Conservation (phyloP, 2,113 vertebrate genomes). For the Ariopsis seemanni region DNA sequence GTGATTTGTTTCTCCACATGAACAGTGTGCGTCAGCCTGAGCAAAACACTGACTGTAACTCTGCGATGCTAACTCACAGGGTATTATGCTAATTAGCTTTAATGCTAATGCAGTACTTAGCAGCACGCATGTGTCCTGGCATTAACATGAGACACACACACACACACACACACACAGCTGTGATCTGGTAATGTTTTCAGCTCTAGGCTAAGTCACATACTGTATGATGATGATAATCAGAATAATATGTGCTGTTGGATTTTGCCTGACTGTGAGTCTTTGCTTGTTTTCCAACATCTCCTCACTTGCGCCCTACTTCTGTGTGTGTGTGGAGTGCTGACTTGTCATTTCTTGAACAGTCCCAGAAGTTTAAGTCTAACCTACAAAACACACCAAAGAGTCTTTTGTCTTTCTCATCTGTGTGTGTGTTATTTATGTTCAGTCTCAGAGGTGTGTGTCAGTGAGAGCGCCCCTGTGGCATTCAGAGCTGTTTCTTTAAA, state of each 20-base stretch:
- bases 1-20: conserved; percentile 42
- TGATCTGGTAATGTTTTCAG: neutral
- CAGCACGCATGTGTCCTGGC: neutral
- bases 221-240: neutral
- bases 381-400: conserved; percentile 43
- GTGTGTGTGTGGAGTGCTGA: conserved; percentile 47
- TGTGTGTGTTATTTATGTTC: conserved; percentile 8
- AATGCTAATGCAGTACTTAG: conserved; percentile 14
- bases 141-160: neutral
- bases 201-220: neutral
- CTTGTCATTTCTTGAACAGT: conserved; percentile 30
- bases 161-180: neutral
- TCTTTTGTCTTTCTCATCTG: neutral
- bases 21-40: neutral
- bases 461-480: neutral
- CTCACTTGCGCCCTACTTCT: conserved; percentile 39
- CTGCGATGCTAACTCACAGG: neutral
- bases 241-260: neutral
- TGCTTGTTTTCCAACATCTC: neutral
- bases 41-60: conserved; percentile 37
- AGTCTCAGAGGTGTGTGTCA: neutral
- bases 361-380: conserved; percentile 47
- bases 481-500: neutral
- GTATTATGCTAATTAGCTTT: conserved; percentile 39
- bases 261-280: neutral